Conservation (phyloP, 2,113 vertebrate genomes). For the Protomyctophum bolini region DNA sequence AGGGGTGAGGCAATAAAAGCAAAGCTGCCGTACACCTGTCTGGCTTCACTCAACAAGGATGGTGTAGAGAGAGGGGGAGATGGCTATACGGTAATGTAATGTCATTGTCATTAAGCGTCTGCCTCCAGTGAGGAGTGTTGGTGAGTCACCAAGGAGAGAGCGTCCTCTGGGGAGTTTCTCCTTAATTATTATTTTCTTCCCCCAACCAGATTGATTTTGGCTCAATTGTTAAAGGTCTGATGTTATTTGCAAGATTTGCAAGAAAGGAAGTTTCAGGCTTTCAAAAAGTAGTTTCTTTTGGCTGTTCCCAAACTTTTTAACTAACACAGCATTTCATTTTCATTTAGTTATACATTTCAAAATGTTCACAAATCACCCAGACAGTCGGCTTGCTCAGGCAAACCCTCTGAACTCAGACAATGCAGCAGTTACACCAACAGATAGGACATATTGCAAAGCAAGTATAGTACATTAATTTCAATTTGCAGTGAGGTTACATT, state of each 20-base stretch:
- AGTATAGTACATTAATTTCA: constrained; percentile 39
- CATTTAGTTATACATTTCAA: constrained; percentile 30
- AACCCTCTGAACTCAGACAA: constrained; percentile 47
- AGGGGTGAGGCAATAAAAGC: constrained; percentile 45
- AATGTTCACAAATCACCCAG: constrained; percentile 55
- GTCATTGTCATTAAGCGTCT: too few species aligned
- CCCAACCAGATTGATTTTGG: neutral
- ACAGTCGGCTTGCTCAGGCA: constrained; percentile 42
- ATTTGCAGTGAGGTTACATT: constrained; percentile 55
- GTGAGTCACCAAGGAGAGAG: too few species aligned
- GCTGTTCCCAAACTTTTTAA: constrained; percentile 32
- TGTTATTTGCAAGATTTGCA: neutral
- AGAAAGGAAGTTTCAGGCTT: neutral
- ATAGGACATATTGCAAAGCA: constrained; percentile 29
- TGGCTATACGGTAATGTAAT: neutral
- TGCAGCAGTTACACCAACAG: constrained; percentile 59
- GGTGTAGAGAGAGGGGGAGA: constrained; percentile 17
- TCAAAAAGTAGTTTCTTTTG: neutral
- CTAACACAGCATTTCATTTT: constrained; percentile 38
- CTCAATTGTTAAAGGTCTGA: neutral
- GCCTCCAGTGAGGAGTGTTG: too few species aligned
- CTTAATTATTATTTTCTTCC: neutral
- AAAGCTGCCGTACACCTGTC: constrained; percentile 34
- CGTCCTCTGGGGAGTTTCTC: neutral
- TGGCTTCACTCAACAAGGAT: constrained; percentile 23